Base-by-base conservation (phyloP, 2,113 vertebrate genomes). In the Dasypus novemcinctus region DNA sequence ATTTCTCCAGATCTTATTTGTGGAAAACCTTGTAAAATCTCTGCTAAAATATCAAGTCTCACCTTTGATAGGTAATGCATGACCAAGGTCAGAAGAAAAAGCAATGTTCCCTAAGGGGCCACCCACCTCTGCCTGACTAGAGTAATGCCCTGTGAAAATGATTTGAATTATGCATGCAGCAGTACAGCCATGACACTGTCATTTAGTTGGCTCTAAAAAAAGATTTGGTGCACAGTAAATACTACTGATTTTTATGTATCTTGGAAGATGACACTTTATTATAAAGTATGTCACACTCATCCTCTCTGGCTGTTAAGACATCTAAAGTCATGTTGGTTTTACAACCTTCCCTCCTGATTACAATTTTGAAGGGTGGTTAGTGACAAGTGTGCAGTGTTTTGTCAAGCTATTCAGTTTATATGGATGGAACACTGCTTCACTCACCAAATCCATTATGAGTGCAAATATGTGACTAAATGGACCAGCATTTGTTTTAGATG, bases 211-310 rank as follows among this genome's bases (percentile, higher is more conserved):
- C 27, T 94, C 33, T 69, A 95, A 97, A 97, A 97, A 88, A 96
- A 93, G 36, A 96, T 80, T 59, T 85, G 46, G 76, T 98, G 88
- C 95, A 92, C 93, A 97, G 57, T 29, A 59, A 97, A 97, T 96
- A 97, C 96, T 97, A 96, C 76, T 33, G 95, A 94, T 97, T 98
- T 97, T 86, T 97, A 72, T 95, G 82, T 97, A 90, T 97, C 95
- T 9, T 59, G 10, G 49, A 97, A 93, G 92, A 95, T 93, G 74
- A 98, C 96, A 96, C 97, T 96, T 68, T 96, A 84, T 97, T 97
- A 96, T 71, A 94, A 97, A 97, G 20, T 46, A 57, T 96, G 88
- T 97, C 90, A 96, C 63, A 90, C 81, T 75, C 36, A 96, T 59
- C 27, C 41, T 96, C 20, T 96, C 66, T 97, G 66, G 76, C 94